These are phyloP conservation scores for Thryonomys swinderianus DNA, from an alignment of 2,113 vertebrate genomes.

Conservation along the genomic window DNA sequence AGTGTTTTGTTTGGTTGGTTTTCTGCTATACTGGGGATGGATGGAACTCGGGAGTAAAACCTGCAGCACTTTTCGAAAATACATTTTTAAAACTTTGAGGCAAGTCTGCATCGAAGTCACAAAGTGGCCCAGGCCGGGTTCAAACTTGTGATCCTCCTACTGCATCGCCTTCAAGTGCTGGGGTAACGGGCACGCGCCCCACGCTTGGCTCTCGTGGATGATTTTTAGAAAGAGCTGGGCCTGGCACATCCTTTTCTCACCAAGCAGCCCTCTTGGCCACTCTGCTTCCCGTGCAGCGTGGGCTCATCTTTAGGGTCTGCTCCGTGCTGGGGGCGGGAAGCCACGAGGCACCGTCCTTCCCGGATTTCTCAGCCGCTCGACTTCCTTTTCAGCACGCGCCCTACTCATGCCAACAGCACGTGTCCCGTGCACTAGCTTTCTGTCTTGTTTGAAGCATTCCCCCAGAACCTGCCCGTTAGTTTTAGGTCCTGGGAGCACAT, in stretches of 20 bases:
- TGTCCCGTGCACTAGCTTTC: accelerated
- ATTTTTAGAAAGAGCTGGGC: not conserved
- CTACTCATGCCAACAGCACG: accelerated
- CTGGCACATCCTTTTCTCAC: accelerated
- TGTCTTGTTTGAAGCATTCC: not conserved
- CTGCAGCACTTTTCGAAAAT: not conserved
- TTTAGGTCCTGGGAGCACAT: not conserved
- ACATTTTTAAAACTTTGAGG: not conserved
- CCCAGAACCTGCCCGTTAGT: not conserved
- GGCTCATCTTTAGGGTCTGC: accelerated
- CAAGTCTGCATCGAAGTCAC: not conserved
- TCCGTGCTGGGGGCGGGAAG: accelerated
- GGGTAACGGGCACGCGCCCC: not conserved
- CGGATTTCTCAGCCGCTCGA: accelerated
- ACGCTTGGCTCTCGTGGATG: not conserved
- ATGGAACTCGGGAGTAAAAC: not conserved
- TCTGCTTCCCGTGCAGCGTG: accelerated
- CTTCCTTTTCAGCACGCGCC: not conserved
- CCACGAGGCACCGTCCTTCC: accelerated
- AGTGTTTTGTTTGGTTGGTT: not conserved
- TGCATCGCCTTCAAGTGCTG: not conserved
- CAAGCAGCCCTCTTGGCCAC: accelerated
- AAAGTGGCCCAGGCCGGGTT: not conserved
- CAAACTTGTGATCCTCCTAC: not conserved
- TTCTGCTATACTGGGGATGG: not conserved